Conservation (phyloP, 2,113 vertebrate species). For the Miniopterus natalensis region DNA sequence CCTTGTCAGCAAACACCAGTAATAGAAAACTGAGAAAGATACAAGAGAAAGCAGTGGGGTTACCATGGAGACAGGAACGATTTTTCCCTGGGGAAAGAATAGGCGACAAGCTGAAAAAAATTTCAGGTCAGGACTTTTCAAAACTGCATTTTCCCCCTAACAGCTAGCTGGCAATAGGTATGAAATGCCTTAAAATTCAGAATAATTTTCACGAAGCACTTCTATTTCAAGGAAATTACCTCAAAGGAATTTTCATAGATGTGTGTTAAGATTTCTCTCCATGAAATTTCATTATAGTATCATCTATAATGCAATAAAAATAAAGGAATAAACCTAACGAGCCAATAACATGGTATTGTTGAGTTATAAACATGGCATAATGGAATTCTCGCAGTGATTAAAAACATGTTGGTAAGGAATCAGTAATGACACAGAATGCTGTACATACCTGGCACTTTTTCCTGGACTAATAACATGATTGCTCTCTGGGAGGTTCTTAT, state of each 20-base stretch:
- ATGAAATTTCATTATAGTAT: background rate
- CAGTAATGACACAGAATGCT: background rate
- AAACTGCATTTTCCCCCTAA: background rate
- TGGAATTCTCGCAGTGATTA: background rate
- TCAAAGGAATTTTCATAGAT: background rate
- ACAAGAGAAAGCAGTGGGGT: background rate
- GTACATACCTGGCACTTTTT: background rate
- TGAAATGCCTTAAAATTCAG: slow-evolving; percentile 20
- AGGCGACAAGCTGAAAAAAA: background rate
- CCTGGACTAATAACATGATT: background rate
- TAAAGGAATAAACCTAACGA: slow-evolving; percentile 1
- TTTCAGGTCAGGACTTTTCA: slow-evolving; percentile 16
- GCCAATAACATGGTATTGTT: background rate
- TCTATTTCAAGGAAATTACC: slow-evolving; percentile 35
- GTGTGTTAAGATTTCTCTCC: background rate
- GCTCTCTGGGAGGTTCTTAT: background rate
- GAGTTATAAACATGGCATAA: background rate
- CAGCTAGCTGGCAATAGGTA: background rate
- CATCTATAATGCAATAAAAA: slow-evolving; percentile 4
- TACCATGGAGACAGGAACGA: background rate
- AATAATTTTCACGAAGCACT: slow-evolving; percentile 37
- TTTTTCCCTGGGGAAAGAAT: slow-evolving; percentile 12
- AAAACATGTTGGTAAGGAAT: background rate
- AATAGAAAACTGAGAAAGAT: background rate
- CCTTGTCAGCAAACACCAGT: background rate